These are phyloP conservation scores for Harpalus rufipes DNA, from an alignment of 2,888 invertebrate species.

Conservation along the genomic window DNA sequence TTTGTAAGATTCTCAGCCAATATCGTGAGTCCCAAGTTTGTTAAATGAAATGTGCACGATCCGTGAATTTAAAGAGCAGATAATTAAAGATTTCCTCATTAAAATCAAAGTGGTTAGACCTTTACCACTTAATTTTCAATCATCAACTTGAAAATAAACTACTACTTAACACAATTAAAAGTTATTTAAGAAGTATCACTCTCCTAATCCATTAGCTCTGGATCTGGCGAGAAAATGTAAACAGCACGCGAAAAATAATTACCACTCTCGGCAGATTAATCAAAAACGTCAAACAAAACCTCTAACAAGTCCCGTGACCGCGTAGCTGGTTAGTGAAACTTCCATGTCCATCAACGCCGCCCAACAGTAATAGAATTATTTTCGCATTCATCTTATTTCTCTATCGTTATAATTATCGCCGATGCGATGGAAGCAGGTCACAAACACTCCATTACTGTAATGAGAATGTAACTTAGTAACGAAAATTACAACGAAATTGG, in stretches of 20 bases:
- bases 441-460: conserved; percentile 31
- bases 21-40: no score
- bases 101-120: no score
- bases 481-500: neutral
- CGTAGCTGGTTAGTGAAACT: conserved; percentile 6
- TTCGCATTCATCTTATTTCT: conserved; percentile 61
- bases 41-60: no score
- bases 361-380: conserved; percentile 58
- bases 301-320: conserved; percentile 31
- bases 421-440: conserved; percentile 34
- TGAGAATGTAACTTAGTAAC: conserved; percentile 17
- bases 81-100: no score
- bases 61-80: no score
- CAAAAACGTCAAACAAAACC: conserved; percentile 51
- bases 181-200: conserved; percentile 39
- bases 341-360: conserved; percentile 30
- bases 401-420: conserved; percentile 56
- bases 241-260: conserved; percentile 31
- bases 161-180: conserved; percentile 22
- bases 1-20: no score
- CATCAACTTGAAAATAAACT: neutral
- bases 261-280: conserved; percentile 38
- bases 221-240: conserved; percentile 14
- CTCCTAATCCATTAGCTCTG: conserved; percentile 8
- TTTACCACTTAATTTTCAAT: neutral